phyloP scores from a whole-genome alignment of 2,888 invertebrate genomes.

The Xanthia togata region DNA sequence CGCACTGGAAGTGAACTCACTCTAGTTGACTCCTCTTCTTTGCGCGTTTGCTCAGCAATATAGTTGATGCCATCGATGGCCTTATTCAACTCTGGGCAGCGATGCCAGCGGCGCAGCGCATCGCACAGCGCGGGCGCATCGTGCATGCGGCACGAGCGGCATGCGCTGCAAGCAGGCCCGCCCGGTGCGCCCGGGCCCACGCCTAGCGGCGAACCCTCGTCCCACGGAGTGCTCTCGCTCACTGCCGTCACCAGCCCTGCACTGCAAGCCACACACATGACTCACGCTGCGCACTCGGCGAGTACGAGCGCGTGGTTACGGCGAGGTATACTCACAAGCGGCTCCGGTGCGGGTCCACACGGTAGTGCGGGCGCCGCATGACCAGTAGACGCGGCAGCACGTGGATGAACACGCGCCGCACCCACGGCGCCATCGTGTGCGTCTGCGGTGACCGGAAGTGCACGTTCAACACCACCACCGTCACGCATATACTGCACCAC shows the following conservation, averaged over 20 bases:
- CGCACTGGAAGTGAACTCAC: conserved; percentile 87
- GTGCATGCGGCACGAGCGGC: conserved; percentile 90
- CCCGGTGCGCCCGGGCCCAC: conserved; percentile 69
- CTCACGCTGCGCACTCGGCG: not conserved
- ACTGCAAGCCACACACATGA: conserved; percentile 63
- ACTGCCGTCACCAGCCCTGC: conserved; percentile 76
- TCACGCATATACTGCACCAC: conserved; percentile 95
- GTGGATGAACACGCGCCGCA: conserved; percentile 98
- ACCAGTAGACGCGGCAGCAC: conserved; percentile 97
- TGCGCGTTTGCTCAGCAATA: conserved; percentile 97
- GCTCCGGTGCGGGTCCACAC: conserved; percentile 91
- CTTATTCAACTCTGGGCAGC: conserved; percentile 97
- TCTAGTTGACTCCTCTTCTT: conserved; percentile 97
- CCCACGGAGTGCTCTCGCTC: conserved; percentile 70
- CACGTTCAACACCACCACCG: conserved; percentile 98
- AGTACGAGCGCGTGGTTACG: not conserved
- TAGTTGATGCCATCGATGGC: conserved; percentile 98
- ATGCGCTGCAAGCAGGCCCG: conserved; percentile 73
- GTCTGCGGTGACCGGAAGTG: conserved; percentile 99
- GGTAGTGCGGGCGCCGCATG: conserved; percentile 95
- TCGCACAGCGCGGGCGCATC: conserved; percentile 91
- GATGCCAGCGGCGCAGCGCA: conserved; percentile 95
- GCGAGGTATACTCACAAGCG: conserved; percentile 81
- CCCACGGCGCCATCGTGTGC: conserved; percentile 99
- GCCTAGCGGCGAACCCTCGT: conserved; percentile 67